Percentiles rank a stretch among this genome's conserved stretches.
These are phyloP conservation scores for Petrocephalus schoutedeni DNA, from an alignment of 2,797 vertebrate species.

Conservation along the genomic window DNA sequence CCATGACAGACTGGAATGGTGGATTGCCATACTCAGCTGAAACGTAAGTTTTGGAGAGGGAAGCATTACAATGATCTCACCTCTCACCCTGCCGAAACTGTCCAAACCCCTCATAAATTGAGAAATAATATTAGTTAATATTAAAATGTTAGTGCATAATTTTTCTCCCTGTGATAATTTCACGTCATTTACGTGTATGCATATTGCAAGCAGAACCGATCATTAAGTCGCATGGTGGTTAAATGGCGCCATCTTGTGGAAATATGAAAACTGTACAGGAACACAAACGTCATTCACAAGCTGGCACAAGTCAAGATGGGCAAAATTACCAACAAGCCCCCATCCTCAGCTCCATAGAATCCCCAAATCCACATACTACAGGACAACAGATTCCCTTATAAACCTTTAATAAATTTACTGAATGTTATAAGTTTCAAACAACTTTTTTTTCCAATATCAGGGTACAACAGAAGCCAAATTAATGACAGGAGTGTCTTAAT, in stretches of 20 bases:
- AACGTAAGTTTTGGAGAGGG: neutral
- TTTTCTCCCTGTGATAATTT: neutral
- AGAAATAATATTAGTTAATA: neutral
- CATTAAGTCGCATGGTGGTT: neutral
- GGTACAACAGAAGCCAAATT: neutral
- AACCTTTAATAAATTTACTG: neutral
- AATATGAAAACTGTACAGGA: neutral
- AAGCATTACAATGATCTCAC: neutral
- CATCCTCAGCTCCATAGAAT: neutral
- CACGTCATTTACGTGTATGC: neutral
- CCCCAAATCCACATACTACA: neutral
- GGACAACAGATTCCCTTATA: neutral
- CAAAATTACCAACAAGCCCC: neutral
- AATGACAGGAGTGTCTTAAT: neutral
- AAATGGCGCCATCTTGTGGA: slow-evolving; percentile 3
- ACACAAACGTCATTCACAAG: neutral
- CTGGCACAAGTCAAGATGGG: neutral
- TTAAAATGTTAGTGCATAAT: neutral
- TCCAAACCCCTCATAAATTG: neutral
- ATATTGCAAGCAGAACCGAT: neutral
- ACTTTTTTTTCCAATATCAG: neutral
- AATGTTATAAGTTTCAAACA: neutral
- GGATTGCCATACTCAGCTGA: neutral
- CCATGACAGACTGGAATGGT: neutral
- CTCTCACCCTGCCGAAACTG: neutral